phyloP scores from a whole-genome alignment of 2,888 invertebrate species.

The Hymenopus coronatus region DNA sequence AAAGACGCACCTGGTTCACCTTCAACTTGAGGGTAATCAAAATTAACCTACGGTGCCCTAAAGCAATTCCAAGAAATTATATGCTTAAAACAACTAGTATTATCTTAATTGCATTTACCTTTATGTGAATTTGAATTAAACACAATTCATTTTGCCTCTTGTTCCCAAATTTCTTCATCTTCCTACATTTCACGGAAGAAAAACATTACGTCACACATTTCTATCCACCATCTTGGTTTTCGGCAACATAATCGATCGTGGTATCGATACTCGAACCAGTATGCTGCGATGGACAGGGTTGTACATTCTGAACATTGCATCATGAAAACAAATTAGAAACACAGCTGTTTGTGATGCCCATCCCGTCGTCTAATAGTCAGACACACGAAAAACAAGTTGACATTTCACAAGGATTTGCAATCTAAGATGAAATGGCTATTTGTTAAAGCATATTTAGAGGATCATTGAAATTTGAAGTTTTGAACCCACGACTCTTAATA shows the following conservation, averaged over 20 bases:
- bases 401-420: no score
- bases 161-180: neutral
- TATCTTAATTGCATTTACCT: neutral
- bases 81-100: neutral
- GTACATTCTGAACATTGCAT: neutral
- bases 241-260: neutral
- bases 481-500: no score
- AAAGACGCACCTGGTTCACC: conserved; percentile 29
- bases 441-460: no score
- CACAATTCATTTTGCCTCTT: neutral
- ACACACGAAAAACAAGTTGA: no score
- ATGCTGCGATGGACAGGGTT: neutral
- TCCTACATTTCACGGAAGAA: conserved; percentile 25
- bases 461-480: no score
- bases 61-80: neutral
- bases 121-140: neutral
- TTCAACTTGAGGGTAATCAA: conserved; percentile 30
- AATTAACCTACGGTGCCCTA: conserved; percentile 27
- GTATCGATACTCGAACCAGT: neutral
- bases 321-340: no score
- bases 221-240: conserved; percentile 27
- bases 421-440: no score
- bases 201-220: conserved; percentile 32
- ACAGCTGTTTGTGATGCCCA: no score
- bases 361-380: no score